Evolutionary conservation across 1,140 invertebrate species (phyloP).

Genomic region (Micrasema longulum): DNA sequence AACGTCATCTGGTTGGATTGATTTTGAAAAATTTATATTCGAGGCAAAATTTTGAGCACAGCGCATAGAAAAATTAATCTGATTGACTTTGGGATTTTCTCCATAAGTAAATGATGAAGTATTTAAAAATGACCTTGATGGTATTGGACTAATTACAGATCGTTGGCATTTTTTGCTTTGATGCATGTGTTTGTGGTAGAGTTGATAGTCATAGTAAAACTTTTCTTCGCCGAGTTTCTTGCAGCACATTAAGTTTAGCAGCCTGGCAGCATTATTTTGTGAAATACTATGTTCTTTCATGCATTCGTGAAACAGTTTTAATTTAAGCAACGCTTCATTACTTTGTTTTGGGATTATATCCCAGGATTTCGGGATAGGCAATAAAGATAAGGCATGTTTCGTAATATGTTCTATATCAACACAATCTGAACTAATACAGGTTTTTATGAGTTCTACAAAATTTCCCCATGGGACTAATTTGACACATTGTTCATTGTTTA

Average conservation of each 20-base stretch:
- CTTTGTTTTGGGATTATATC: background rate
- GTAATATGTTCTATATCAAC: slow-evolving; percentile 20
- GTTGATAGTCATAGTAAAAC: slow-evolving; percentile 13
- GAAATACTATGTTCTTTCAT: slow-evolving; percentile 22
- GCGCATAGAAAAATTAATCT: slow-evolving; percentile 1
- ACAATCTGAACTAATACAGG: background rate
- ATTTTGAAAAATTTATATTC: slow-evolving; percentile 6
- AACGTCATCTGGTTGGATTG: background rate
- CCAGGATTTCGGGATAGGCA: slow-evolving; percentile 33
- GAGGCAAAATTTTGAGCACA: slow-evolving; percentile 6
- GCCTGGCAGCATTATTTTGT: slow-evolving; percentile 14
- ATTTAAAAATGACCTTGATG: slow-evolving; percentile 20
- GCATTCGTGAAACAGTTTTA: slow-evolving; percentile 31
- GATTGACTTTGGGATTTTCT: slow-evolving; percentile 14
- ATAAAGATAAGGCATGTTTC: background rate
- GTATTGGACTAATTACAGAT: slow-evolving; percentile 9
- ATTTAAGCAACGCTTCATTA: background rate
- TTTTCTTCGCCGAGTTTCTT: slow-evolving; percentile 29
- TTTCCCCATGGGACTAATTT: slow-evolving; percentile 30
- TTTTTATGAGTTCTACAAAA: background rate
- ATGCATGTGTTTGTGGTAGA: slow-evolving; percentile 2
- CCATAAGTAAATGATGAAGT: slow-evolving; percentile 17
- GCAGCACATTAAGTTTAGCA: slow-evolving; percentile 41
- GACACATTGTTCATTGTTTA: background rate
- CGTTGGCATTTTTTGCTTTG: background rate